A percentile compares a stretch with the other conserved stretches of the same genome.
These are phyloP conservation scores for Tetraodon nigroviridis DNA, from an alignment of 2,113 vertebrate genomes.

Conservation along the genomic window DNA sequence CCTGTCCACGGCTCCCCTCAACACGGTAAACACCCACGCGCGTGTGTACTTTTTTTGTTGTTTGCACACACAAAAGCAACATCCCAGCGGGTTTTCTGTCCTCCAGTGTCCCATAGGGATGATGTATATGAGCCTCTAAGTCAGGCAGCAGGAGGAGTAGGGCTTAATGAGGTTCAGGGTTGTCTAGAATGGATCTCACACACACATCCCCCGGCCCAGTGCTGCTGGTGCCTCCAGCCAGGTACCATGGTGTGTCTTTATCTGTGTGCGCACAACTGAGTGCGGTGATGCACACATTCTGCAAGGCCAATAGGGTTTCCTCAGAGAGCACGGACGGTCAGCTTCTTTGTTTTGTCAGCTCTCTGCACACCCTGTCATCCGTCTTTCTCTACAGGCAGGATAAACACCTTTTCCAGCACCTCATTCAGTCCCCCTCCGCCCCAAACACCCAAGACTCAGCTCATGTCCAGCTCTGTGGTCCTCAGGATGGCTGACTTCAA, in stretches of 20 bases:
- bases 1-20: conserved; percentile 79
- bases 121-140: conserved; percentile 64
- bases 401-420: conserved; percentile 73
- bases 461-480: conserved; percentile 95
- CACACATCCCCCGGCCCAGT: conserved; percentile 64
- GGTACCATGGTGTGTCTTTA: conserved; percentile 73
- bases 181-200: conserved; percentile 64
- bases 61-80: conserved; percentile 11
- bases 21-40: conserved; percentile 39
- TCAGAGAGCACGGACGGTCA: conserved; percentile 5
- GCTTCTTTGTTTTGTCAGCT: neutral
- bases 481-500: conserved; percentile 95
- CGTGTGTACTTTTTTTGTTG: neutral
- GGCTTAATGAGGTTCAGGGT: conserved; percentile 69
- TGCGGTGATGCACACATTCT: conserved; percentile 64
- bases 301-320: conserved; percentile 17
- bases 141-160: conserved; percentile 58
- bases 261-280: conserved; percentile 63
- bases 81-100: conserved; percentile 68
- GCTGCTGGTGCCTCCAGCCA: conserved; percentile 79
- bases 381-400: conserved; percentile 62
- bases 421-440: conserved; percentile 73
- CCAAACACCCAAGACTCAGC: conserved; percentile 81
- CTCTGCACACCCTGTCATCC: neutral
- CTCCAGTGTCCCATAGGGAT: conserved; percentile 70